phyloP scores from a whole-genome alignment of 2,113 vertebrate species.

The Archocentrus centrarchus region DNA sequence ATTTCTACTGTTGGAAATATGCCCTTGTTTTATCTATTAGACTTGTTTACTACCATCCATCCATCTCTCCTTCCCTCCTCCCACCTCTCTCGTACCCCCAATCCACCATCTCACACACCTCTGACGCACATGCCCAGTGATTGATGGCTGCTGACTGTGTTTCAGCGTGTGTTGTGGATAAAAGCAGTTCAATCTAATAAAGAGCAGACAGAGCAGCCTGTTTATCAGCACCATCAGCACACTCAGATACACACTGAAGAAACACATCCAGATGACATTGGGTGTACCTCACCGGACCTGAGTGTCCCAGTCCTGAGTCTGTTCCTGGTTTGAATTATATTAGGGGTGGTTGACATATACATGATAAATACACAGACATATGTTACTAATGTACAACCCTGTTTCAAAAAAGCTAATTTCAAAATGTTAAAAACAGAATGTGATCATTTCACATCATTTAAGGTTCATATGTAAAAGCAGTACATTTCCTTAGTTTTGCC shows the following conservation, averaged over 20 bases:
- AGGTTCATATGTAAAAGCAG: neutral
- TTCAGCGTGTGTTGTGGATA: constrained; percentile 41
- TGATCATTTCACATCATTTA: neutral
- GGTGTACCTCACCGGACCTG: neutral
- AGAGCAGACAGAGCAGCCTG: constrained; percentile 29
- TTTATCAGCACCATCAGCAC: constrained; percentile 46
- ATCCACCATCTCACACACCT: constrained; percentile 1
- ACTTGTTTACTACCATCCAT: neutral
- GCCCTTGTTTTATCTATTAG: neutral
- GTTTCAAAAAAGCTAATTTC: neutral
- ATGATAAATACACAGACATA: neutral
- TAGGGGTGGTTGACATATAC: neutral
- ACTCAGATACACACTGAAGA: constrained; percentile 11
- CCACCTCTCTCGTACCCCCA: neutral
- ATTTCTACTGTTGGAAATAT: neutral
- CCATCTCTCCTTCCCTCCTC: no score
- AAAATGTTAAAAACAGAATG: neutral
- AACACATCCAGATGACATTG: neutral
- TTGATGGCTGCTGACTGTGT: constrained; percentile 13
- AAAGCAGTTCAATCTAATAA: constrained; percentile 58
- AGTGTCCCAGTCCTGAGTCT: neutral
- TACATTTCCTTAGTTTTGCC: neutral
- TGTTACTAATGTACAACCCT: neutral
- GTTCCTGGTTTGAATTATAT: constrained; percentile 25
- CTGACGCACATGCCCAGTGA: constrained; percentile 48